Evolutionary conservation across 2,888 invertebrate genomes (phyloP).

Genomic region (Chrysodeixis includens): DNA sequence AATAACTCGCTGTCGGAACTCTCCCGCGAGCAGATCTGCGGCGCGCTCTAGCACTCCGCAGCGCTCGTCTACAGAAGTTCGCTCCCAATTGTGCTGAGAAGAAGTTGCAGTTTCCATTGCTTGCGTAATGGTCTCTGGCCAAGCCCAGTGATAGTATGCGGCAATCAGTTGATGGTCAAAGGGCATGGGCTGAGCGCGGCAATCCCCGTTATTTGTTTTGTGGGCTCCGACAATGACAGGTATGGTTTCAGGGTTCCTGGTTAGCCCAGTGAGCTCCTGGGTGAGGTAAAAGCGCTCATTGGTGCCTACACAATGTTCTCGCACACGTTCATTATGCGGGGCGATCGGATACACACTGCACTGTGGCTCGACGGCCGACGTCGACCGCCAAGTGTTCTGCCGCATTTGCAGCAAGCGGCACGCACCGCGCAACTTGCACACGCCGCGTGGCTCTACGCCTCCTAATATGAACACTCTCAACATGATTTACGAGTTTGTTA

Average conservation of each 20-base stretch:
- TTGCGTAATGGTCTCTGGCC: constrained; percentile 24
- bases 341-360: constrained; percentile 29
- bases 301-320: constrained; percentile 36
- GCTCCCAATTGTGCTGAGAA: constrained; percentile 96
- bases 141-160: constrained; percentile 91
- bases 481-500: constrained; percentile 6
- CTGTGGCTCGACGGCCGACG: constrained; percentile 42
- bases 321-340: constrained; percentile 39
- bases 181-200: constrained; percentile 92
- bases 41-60: constrained; percentile 94
- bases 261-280: constrained; percentile 35
- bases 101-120: constrained; percentile 66
- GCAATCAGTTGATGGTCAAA: constrained; percentile 95
- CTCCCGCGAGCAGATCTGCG: constrained; percentile 94
- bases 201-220: constrained; percentile 26
- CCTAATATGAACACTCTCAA: constrained; percentile 8
- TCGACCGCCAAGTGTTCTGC: not conserved
- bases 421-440: not conserved
- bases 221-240: constrained; percentile 38
- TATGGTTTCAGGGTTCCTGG: constrained; percentile 27
- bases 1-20: constrained; percentile 95
- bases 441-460: constrained; percentile 8
- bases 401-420: constrained; percentile 6
- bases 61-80: constrained; percentile 92
- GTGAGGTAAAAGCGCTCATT: constrained; percentile 32